Conservation (phyloP, 2,113 vertebrate species). For the Orientallactaga bullata region DNA sequence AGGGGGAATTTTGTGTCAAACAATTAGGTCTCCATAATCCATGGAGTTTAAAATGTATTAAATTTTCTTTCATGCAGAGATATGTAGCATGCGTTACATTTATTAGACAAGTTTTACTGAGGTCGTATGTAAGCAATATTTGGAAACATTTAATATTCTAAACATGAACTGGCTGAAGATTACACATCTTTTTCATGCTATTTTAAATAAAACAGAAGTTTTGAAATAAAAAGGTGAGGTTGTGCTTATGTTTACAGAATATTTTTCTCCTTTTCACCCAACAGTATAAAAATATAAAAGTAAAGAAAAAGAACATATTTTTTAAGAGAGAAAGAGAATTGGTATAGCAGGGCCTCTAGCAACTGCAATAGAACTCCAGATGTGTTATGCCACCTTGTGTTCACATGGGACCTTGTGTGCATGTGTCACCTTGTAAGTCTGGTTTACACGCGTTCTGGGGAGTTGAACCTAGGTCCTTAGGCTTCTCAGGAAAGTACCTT, state of each 20-base stretch:
- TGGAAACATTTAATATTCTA: slow-evolving; percentile 68
- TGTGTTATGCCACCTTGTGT: too few relatives aligned
- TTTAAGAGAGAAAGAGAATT: too few relatives aligned
- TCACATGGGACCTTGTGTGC: too few relatives aligned
- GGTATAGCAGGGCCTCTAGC: too few relatives aligned
- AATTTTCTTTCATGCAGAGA: slow-evolving; percentile 40
- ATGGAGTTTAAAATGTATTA: slow-evolving; percentile 67
- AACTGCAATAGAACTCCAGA: too few relatives aligned
- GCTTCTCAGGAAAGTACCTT: too few relatives aligned
- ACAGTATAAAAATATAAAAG: background rate
- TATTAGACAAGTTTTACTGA: slow-evolving; percentile 16
- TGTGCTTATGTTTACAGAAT: background rate
- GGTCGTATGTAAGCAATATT: slow-evolving; percentile 61
- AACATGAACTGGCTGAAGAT: slow-evolving; percentile 59
- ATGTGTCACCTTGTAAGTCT: too few relatives aligned
- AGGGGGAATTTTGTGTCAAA: slow-evolving; percentile 51
- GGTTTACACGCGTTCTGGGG: too few relatives aligned
- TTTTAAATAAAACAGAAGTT: slow-evolving; percentile 59
- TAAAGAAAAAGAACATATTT: background rate
- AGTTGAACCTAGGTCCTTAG: too few relatives aligned
- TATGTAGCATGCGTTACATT: slow-evolving; percentile 69
- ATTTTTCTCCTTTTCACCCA: background rate
- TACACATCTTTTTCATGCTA: slow-evolving; percentile 48
- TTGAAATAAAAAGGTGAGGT: background rate
- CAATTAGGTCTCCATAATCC: slow-evolving; percentile 15